phyloP scores from a whole-genome alignment of 2,797 vertebrate species.

The Aeoliscus strigatus region DNA sequence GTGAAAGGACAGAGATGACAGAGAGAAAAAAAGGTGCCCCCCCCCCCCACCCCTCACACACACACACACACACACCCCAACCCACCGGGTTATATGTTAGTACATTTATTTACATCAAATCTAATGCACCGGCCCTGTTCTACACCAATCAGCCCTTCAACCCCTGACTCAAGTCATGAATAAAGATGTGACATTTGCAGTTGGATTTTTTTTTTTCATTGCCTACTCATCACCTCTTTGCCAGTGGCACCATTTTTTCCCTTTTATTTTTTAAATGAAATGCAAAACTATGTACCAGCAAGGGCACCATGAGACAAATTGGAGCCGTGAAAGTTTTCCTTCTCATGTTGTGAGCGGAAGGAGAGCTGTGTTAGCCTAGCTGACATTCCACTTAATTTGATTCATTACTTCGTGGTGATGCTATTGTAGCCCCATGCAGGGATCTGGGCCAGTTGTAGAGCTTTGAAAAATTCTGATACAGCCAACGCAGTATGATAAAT shows the following conservation, averaged over 20 bases:
- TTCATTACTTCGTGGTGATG: conserved; percentile 63
- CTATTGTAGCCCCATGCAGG: conserved; percentile 58
- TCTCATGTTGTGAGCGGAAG: conserved; percentile 57
- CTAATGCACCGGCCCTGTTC: conserved; percentile 15
- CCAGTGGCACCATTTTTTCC: conserved; percentile 26
- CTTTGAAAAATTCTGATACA: conserved; percentile 45
- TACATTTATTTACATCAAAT: conserved; percentile 50
- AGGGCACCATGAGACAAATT: conserved; percentile 59
- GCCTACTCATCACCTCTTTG: conserved; percentile 22
- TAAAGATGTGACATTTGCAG: conserved; percentile 36
- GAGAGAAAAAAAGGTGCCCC: conserved; percentile 5
- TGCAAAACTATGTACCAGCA: conserved; percentile 41
- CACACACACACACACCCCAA: too few relatives aligned
- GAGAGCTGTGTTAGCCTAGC: conserved; percentile 57
- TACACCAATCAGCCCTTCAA: conserved; percentile 13
- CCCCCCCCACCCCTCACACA: too few relatives aligned
- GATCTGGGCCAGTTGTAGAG: conserved; percentile 55
- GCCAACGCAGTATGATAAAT: conserved; percentile 24
- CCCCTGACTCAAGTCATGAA: conserved; percentile 34
- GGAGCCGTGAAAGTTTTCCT: conserved; percentile 57
- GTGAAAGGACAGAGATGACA: background rate
- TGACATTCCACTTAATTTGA: conserved; percentile 75
- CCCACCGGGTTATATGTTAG: conserved; percentile 28
- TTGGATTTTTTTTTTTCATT: conserved; percentile 28
- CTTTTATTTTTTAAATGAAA: conserved; percentile 36